Conservation (phyloP, 1,140 invertebrate genomes). For the Dinoponera quadriceps region DNA sequence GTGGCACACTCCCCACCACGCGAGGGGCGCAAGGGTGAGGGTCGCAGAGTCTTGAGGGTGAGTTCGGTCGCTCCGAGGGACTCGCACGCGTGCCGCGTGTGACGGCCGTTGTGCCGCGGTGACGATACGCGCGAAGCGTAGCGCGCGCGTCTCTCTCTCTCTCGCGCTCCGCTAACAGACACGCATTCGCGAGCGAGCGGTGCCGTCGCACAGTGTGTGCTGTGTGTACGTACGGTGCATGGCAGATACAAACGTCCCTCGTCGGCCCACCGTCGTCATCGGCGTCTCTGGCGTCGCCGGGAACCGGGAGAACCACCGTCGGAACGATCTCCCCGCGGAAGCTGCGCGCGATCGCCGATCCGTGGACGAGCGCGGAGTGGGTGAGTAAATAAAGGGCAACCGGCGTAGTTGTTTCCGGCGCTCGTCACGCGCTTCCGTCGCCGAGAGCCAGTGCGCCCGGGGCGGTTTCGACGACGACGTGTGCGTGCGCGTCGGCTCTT, state of each 20-base stretch:
- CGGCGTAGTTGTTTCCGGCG: no score
- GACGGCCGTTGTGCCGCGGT: background rate
- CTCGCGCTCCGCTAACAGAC: background rate
- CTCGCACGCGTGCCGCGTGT: constrained; percentile 34
- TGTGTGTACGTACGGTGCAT: constrained; percentile 1
- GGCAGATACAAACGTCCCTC: constrained; percentile 15
- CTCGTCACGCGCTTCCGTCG: no score
- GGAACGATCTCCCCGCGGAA: background rate
- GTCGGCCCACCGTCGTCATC: background rate
- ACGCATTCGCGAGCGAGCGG: background rate
- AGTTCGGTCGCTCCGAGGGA: constrained; percentile 19
- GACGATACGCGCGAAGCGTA: constrained; percentile 4
- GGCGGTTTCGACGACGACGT: no score
- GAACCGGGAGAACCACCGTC: background rate
- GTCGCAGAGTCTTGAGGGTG: constrained; percentile 23
- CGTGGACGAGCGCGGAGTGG: background rate
- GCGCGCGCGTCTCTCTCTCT: background rate
- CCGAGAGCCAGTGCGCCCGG: no score
- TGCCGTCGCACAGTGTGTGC: background rate
- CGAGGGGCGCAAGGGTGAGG: background rate
- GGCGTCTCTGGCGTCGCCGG: background rate
- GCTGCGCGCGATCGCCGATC: background rate
- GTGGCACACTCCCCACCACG: background rate
- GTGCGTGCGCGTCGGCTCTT: no score
- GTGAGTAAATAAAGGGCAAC: background rate